phyloP scores from a whole-genome alignment of 2,113 vertebrate genomes.

The Varanus komodoensis region DNA sequence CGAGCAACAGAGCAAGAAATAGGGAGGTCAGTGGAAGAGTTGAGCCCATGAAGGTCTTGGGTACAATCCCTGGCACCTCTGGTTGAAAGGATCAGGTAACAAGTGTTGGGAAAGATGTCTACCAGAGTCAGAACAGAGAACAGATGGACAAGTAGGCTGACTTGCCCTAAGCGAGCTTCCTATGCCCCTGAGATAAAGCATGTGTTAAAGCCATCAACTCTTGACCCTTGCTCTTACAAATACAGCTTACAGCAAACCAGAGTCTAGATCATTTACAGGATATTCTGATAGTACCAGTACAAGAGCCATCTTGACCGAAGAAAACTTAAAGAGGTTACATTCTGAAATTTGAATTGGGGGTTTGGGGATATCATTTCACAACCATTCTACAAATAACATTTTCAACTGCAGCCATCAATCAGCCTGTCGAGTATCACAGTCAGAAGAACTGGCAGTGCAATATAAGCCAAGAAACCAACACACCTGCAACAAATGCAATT shows the following conservation, averaged over 20 bases:
- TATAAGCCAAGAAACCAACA: neutral
- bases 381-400: neutral
- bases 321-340: neutral
- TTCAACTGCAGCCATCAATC: neutral
- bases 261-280: neutral
- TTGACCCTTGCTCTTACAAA: neutral
- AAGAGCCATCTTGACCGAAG: neutral
- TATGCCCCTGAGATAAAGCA: neutral
- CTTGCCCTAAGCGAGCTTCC: neutral
- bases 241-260: neutral
- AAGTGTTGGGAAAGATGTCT: neutral
- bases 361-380: rapidly evolving
- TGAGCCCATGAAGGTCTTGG: neutral
- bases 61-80: neutral
- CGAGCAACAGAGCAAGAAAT: neutral
- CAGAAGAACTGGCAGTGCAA: neutral
- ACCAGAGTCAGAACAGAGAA: neutral
- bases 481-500: neutral
- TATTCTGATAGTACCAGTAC: rapidly evolving
- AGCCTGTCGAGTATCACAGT: neutral
- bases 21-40: neutral
- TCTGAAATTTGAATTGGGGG: rapidly evolving
- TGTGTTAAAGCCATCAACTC: neutral
- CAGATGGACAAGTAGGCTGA: neutral
- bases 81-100: neutral